Conservation (phyloP, 1,140 invertebrate genomes). For the Brachionus plicatilis region DNA sequence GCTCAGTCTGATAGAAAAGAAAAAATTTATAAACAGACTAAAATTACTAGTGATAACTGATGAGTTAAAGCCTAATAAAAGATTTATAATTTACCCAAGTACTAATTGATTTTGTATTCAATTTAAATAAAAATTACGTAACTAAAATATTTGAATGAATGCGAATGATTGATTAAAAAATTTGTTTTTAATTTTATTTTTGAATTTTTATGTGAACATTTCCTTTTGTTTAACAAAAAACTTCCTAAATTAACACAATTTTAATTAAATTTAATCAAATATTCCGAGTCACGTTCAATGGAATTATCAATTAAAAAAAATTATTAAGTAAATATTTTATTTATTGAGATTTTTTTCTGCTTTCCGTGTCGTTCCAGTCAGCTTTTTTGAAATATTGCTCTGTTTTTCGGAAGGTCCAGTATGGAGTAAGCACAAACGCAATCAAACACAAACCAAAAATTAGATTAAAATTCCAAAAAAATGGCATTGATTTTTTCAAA, state of each 20-base stretch:
- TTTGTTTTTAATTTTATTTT: neutral
- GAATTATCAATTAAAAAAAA: neutral
- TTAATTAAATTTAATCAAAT: neutral
- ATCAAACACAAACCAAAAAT: slow-evolving; percentile 46
- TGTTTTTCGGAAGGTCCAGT: slow-evolving; percentile 54
- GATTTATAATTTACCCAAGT: neutral
- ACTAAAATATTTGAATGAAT: neutral
- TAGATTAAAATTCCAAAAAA: slow-evolving; percentile 44
- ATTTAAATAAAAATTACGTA: neutral
- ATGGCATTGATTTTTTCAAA: slow-evolving; percentile 46
- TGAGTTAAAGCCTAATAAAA: neutral
- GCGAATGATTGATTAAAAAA: neutral
- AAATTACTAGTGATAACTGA: neutral
- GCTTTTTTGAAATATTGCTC: slow-evolving; percentile 46
- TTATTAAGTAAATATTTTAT: neutral
- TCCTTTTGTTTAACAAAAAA: slow-evolving; percentile 2
- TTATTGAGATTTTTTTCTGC: slow-evolving; percentile 12
- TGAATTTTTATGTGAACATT: neutral
- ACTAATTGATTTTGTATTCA: neutral
- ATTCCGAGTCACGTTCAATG: neutral
- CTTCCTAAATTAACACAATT: neutral
- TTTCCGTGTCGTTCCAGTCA: slow-evolving; percentile 11
- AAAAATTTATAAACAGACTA: neutral
- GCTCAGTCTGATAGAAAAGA: neutral
- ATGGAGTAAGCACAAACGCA: slow-evolving; percentile 50